Conservation (phyloP, 2,888 invertebrate genomes). For the Rhingia rostrata region DNA sequence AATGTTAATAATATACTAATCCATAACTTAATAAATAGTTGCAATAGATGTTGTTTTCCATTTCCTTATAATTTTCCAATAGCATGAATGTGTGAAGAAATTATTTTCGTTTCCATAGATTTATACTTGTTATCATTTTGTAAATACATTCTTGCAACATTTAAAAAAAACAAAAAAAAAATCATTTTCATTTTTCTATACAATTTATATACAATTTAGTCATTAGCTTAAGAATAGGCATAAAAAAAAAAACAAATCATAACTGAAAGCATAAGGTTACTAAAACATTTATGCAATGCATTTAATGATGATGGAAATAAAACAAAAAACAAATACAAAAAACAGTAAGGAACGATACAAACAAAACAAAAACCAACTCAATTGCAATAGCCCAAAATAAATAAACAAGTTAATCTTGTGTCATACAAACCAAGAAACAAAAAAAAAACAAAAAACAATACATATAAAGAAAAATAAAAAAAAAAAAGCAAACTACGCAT, state of each 20-base stretch:
- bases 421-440: slow-evolving; percentile 36
- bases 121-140: slow-evolving; percentile 11
- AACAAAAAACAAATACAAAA: slow-evolving; percentile 9
- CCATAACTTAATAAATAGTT: slow-evolving; percentile 37
- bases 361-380: slow-evolving; percentile 17
- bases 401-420: slow-evolving; percentile 30
- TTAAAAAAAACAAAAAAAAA: not conserved
- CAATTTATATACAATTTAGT: slow-evolving; percentile 26
- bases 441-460: slow-evolving; percentile 11
- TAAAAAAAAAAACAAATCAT: slow-evolving; percentile 22
- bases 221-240: slow-evolving; percentile 59
- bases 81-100: slow-evolving; percentile 24
- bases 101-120: not conserved
- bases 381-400: slow-evolving; percentile 47
- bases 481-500: slow-evolving; percentile 53
- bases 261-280: slow-evolving; percentile 21
- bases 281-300: slow-evolving; percentile 27
- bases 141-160: slow-evolving; percentile 28
- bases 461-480: slow-evolving; percentile 10
- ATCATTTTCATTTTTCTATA: slow-evolving; percentile 8
- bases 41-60: slow-evolving; percentile 43
- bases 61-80: slow-evolving; percentile 10
- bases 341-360: slow-evolving; percentile 8
- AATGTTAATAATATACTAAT: slow-evolving; percentile 20
- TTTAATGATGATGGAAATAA: slow-evolving; percentile 23